Conservation (phyloP, 2,113 vertebrate genomes). For the Isichthys henryi region DNA sequence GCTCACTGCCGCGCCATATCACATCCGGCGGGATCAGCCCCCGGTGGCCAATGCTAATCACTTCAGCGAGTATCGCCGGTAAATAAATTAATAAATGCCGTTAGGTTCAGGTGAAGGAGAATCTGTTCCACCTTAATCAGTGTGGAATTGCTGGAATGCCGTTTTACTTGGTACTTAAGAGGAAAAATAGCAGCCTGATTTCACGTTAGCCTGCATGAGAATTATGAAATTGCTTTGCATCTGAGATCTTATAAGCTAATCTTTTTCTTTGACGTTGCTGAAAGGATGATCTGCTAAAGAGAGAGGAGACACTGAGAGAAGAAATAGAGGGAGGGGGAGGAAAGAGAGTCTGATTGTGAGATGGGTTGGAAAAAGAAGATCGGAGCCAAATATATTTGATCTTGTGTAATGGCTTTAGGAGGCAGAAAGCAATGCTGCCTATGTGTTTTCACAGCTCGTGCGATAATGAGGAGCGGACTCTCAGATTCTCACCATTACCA, state of each 20-base stretch:
- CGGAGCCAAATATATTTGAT: not conserved
- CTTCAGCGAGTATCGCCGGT: constrained; percentile 19
- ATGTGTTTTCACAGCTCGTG: not conserved
- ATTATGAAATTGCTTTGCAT: not conserved
- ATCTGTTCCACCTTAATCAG: constrained; percentile 25
- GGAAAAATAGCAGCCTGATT: not conserved
- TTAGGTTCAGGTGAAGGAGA: constrained; percentile 22
- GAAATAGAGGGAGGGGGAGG: not conserved
- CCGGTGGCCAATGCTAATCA: not conserved
- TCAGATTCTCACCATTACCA: not conserved
- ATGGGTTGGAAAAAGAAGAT: not conserved
- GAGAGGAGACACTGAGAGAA: not conserved
- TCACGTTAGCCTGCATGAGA: not conserved
- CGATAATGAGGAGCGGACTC: not conserved
- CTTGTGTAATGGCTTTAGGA: not conserved
- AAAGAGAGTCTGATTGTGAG: not conserved
- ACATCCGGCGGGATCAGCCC: not conserved
- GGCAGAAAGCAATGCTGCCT: not conserved
- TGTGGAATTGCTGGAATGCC: constrained; percentile 8
- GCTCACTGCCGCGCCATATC: not conserved
- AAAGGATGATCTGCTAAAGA: not conserved
- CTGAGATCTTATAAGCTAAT: not conserved
- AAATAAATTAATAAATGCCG: constrained; percentile 26
- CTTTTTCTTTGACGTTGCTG: not conserved
- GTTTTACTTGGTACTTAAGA: constrained; percentile 2